phyloP scores from a whole-genome alignment of 2,888 invertebrate genomes.

The Rhodophaea formosa region DNA sequence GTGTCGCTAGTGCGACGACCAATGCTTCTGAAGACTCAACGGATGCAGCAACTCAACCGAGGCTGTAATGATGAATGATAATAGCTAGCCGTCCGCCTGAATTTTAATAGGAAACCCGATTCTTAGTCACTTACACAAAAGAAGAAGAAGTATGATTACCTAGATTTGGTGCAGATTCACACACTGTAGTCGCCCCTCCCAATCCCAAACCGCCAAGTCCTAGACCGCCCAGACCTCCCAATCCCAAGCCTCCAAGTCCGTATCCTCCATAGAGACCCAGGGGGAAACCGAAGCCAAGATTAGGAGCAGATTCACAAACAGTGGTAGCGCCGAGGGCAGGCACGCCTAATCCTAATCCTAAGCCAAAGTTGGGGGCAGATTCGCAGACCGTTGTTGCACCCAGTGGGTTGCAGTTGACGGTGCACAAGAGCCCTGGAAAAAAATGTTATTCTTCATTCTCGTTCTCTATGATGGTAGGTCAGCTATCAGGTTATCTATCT shows the following conservation, averaged over 20 bases:
- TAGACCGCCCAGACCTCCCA: neutral
- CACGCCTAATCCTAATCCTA: neutral
- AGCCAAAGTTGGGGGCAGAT: neutral
- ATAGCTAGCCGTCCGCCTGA: too few relatives aligned
- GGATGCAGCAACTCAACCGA: too few relatives aligned
- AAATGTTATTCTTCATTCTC: neutral
- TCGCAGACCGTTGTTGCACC: constrained; percentile 5
- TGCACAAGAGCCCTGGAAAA: constrained; percentile 5
- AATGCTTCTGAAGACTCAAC: too few relatives aligned
- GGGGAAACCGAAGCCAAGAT: neutral
- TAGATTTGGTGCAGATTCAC: constrained; percentile 6
- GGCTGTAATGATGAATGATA: too few relatives aligned
- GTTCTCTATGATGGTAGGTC: too few relatives aligned
- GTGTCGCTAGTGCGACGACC: too few relatives aligned
- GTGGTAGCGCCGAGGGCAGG: neutral
- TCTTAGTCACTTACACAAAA: too few relatives aligned
- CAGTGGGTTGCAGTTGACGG: constrained; percentile 9
- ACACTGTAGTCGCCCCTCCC: constrained; percentile 5
- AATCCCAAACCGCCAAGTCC: neutral
- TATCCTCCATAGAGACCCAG: neutral
- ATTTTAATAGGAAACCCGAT: too few relatives aligned
- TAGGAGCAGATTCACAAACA: constrained; percentile 1
- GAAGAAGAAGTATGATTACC: neutral
- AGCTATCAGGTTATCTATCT: too few relatives aligned
- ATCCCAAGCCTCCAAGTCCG: neutral